phyloP scores from a whole-genome alignment of 2,797 vertebrate genomes.

The Gallinago nigripennis region DNA sequence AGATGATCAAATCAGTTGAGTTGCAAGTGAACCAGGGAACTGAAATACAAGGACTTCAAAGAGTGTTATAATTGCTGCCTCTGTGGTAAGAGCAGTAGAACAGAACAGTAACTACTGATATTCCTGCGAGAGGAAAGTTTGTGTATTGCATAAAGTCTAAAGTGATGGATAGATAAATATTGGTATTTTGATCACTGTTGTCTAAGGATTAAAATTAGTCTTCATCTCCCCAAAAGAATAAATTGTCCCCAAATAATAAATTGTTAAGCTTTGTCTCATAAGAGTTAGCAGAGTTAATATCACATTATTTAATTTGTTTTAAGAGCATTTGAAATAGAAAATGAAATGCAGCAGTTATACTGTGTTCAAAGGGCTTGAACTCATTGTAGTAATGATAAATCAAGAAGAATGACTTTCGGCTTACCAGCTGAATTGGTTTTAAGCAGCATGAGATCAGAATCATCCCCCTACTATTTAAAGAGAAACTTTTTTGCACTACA shows the following conservation, averaged over 20 bases:
- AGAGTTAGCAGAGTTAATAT: neutral
- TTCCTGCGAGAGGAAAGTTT: neutral
- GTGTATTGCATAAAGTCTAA: neutral
- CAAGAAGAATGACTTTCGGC: neutral
- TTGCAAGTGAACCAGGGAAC: neutral
- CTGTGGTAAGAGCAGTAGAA: neutral
- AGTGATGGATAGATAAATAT: neutral
- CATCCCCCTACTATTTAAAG: neutral
- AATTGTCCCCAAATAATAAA: neutral
- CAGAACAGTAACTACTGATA: neutral
- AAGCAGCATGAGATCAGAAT: neutral
- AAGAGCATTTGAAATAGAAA: neutral
- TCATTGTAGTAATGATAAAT: neutral
- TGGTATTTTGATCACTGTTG: neutral
- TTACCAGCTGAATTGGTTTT: neutral
- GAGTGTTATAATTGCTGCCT: neutral
- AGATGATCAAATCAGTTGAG: neutral
- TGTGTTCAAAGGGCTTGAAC: neutral
- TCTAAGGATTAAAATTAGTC: slow-evolving; percentile 17
- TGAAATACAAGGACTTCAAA: neutral
- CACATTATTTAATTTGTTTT: neutral
- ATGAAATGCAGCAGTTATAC: neutral
- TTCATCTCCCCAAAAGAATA: neutral
- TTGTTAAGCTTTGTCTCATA: neutral
- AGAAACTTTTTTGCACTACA: neutral